Percentiles rank a stretch among this genome's conserved stretches.
Evolutionary conservation across 2,797 vertebrate species (phyloP).

Genomic region (Sus cebifrons): DNA sequence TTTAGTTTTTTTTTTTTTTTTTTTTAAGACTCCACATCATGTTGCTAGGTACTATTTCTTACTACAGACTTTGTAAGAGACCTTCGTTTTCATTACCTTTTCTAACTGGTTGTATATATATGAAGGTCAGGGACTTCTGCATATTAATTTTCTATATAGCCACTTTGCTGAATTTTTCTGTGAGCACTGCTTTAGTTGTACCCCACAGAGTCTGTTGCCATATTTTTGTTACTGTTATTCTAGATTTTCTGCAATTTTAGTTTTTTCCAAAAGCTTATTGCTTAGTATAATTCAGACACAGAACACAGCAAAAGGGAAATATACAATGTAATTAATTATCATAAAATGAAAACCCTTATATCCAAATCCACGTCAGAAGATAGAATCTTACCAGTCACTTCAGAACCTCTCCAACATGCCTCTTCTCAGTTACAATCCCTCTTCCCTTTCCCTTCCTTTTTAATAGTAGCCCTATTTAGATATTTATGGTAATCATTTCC

Average conservation of each 20-base stretch:
- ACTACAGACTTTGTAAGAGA: neutral
- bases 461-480: neutral
- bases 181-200: neutral
- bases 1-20: neutral
- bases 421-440: neutral
- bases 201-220: neutral
- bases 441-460: neutral
- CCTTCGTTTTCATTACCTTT: neutral
- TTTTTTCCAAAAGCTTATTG: constrained; percentile 10
- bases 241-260: neutral
- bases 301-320: neutral
- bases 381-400: neutral
- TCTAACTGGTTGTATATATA: neutral
- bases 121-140: neutral
- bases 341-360: neutral
- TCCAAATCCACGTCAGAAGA: neutral
- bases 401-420: neutral
- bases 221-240: neutral
- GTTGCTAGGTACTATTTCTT: neutral
- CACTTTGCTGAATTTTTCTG: constrained; percentile 15
- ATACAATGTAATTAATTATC: neutral
- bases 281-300: constrained; percentile 54
- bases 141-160: neutral
- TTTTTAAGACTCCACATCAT: neutral
- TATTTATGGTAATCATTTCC: neutral